Evolutionary conservation across 2,797 vertebrate genomes (phyloP).

Genomic region (Gorsachius magnificus): DNA sequence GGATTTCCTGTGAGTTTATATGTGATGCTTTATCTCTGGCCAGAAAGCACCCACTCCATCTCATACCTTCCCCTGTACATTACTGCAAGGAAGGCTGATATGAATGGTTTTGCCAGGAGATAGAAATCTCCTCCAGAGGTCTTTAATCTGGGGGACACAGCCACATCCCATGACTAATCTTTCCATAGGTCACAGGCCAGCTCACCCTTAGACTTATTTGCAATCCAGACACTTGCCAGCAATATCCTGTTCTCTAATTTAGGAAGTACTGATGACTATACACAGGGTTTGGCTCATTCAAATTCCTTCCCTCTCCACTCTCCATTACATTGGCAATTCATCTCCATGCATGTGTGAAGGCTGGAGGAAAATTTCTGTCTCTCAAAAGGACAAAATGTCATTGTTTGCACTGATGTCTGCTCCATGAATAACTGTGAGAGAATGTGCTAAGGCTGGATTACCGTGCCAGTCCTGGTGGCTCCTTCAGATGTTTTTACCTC

Average conservation of each 20-base stretch:
- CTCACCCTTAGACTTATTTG: neutral
- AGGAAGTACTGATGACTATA: slow-evolving; percentile 25
- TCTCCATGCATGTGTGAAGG: neutral
- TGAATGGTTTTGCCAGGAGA: neutral
- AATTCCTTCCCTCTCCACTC: slow-evolving; percentile 31
- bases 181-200: slow-evolving; percentile 3
- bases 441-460: slow-evolving; percentile 4
- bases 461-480: neutral
- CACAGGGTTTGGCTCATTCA: neutral
- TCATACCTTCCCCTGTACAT: neutral
- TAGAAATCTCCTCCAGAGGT: neutral
- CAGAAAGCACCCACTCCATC: neutral
- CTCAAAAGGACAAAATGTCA: slow-evolving; percentile 20
- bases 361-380: neutral
- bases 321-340: neutral
- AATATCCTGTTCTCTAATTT: slow-evolving; percentile 60
- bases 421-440: neutral
- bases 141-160: neutral
- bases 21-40: neutral
- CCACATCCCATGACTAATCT: neutral
- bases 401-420: slow-evolving; percentile 3
- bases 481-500: neutral
- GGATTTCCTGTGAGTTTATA: neutral
- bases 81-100: neutral
- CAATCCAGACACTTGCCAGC: slow-evolving; percentile 14